These are phyloP conservation scores for Coptodon rendalli DNA, from an alignment of 2,113 vertebrate species.

Conservation along the genomic window DNA sequence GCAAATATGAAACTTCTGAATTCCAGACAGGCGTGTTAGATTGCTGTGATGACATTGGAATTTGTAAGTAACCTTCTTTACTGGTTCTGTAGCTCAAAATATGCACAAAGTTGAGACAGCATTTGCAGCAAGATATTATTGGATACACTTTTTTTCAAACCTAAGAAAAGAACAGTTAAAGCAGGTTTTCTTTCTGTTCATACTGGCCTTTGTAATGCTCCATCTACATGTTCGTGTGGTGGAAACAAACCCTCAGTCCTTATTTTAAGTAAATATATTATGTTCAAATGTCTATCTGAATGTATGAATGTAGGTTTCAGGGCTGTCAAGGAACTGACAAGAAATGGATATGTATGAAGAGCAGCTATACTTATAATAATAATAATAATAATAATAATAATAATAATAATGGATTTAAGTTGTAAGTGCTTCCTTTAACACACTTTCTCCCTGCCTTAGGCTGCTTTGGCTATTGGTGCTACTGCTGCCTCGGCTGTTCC, in stretches of 20 bases:
- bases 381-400: background rate
- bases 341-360: background rate
- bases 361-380: background rate
- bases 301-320: background rate
- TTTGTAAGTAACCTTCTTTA: slow-evolving; percentile 55
- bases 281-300: background rate
- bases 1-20: slow-evolving; percentile 10
- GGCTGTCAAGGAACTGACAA: background rate
- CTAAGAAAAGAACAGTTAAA: background rate
- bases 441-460: slow-evolving; percentile 50
- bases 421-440: background rate
- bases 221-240: background rate
- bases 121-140: background rate
- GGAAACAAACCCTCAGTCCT: background rate
- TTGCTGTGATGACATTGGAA: slow-evolving; percentile 40
- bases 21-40: slow-evolving; percentile 63
- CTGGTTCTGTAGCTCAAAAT: background rate
- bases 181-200: background rate
- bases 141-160: background rate
- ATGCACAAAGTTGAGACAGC: background rate
- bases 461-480: slow-evolving; percentile 65
- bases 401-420: background rate
- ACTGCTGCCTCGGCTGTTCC: slow-evolving; percentile 57
- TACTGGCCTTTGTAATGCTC: background rate
- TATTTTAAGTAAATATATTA: background rate